Evolutionary conservation across 2,797 vertebrate genomes (phyloP), one percentile per base, ranked within the genome.

Genomic region (Paedocypris micromegethes): DNA sequence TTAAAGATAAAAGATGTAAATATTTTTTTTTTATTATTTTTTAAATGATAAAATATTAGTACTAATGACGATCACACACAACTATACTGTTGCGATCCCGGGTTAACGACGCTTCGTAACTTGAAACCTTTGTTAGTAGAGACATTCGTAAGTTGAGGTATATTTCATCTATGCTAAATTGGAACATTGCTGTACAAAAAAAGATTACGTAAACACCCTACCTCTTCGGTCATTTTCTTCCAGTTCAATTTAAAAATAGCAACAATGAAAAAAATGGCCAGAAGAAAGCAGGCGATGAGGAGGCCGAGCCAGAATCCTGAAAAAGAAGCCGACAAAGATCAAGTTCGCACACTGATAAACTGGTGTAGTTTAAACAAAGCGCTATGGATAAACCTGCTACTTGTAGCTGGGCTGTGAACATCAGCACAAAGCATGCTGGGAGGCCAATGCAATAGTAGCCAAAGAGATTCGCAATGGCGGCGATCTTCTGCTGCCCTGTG

Each of bases 241-340:
- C 94, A 94, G 40, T 96, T 82, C 55, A 93, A 81, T 2, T 75
- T 88, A 57, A 91, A 80, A 76, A 95, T 90, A 54, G 93, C 83
- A 5, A 75, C 69, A 0, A 86, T 80, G 78, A 92, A 94, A 76
- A 93, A 92, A n/a, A 76, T 61, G 0, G 90, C 88, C 67, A 96
- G 91, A 47, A 92, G 56, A 40, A 83, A 72, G 3, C 88, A 80
- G 40, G 91, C 92, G 66, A 92, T 38, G 1, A 93, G 80, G 58
- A 97, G 83, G 5, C 95, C 94, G 1, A 89, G 77, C 95, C 95
- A 97, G 64, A 94, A 90, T 44, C 95, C 95, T 97, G 79, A 55
- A 61, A 72, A 51, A 44, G 6, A 62, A 5, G 4, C 43, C 1
- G 23, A 23, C 23, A n/a, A n/a, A n/a, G n/a, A n/a, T n/a, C n/a